A percentile compares a stretch with the other conserved stretches of the same genome.
Evolutionary conservation across 30 jellyfish, hydroid and myxozoan genomes (phyloP).

Genomic region (Clytia hemisphaerica): DNA sequence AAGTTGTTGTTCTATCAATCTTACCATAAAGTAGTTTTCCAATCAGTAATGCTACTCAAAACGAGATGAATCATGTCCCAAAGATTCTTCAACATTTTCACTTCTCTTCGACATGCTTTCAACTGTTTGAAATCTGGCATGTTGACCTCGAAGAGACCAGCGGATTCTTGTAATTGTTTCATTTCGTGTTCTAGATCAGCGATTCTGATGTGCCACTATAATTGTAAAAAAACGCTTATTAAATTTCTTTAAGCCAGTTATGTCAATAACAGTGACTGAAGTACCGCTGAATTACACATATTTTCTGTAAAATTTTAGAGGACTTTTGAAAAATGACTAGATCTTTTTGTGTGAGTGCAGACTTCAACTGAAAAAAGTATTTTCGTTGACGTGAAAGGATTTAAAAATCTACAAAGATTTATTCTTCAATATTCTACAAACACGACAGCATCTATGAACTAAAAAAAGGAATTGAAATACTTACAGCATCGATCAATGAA

Average conservation of each 20-base stretch:
- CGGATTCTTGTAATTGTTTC: conserved; percentile 80
- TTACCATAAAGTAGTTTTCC: conserved; percentile 89
- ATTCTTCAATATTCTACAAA: too few species aligned
- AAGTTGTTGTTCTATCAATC: too few species aligned
- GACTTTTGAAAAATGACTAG: too few species aligned
- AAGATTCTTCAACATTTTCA: conserved; percentile 60
- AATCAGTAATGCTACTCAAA: conserved; percentile 69
- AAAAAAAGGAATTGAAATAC: too few species aligned
- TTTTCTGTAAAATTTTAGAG: too few species aligned
- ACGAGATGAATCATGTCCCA: conserved; percentile 94
- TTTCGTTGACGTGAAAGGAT: too few species aligned
- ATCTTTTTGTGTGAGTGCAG: too few species aligned
- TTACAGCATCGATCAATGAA: conserved; percentile 57
- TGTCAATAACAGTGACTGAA: not conserved
- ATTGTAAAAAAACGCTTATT: not conserved
- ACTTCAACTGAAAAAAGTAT: too few species aligned
- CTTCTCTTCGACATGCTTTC: conserved; percentile 92
- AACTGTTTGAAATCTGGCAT: conserved; percentile 92
- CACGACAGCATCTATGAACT: too few species aligned
- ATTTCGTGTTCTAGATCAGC: conserved; percentile 76
- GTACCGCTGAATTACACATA: too few species aligned
- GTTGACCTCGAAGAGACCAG: conserved; percentile 89
- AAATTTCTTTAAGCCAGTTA: not conserved
- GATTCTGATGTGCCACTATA: conserved; percentile 80
- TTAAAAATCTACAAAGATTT: too few species aligned